phyloP scores from a whole-genome alignment of 2,113 vertebrate genomes.

The Lophotis ruficrista region DNA sequence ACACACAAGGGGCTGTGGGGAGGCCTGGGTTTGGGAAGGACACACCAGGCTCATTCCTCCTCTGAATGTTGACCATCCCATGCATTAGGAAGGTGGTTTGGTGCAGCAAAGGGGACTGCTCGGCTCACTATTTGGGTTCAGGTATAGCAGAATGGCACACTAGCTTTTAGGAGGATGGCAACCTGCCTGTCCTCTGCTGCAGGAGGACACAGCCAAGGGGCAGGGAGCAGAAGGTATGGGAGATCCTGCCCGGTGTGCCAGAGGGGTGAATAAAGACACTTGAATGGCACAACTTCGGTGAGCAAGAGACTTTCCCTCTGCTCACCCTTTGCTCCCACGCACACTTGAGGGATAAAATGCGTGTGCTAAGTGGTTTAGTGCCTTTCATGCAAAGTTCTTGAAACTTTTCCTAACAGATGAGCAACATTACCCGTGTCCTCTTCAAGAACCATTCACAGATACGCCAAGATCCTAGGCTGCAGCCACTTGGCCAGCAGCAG shows the following conservation, averaged over 20 bases:
- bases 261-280: background rate
- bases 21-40: background rate
- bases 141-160: background rate
- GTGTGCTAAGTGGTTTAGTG: background rate
- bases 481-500: background rate
- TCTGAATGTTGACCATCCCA: background rate
- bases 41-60: background rate
- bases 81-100: background rate
- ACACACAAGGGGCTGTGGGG: background rate
- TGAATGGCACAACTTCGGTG: background rate
- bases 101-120: background rate
- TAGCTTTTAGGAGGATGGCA: background rate
- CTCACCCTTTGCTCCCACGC: background rate
- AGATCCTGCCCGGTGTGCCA: background rate
- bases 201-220: background rate
- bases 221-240: background rate
- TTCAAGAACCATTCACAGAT: background rate
- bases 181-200: background rate
- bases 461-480: background rate
- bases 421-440: background rate
- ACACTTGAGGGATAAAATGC: background rate
- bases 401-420: conserved; percentile 16
- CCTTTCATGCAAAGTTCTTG: background rate
- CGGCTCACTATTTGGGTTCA: background rate
- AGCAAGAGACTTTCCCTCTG: background rate